Percentiles rank a stretch among this genome's conserved stretches.
phyloP scores from a whole-genome alignment of 2,888 invertebrate species.

The Erebia aethiops region DNA sequence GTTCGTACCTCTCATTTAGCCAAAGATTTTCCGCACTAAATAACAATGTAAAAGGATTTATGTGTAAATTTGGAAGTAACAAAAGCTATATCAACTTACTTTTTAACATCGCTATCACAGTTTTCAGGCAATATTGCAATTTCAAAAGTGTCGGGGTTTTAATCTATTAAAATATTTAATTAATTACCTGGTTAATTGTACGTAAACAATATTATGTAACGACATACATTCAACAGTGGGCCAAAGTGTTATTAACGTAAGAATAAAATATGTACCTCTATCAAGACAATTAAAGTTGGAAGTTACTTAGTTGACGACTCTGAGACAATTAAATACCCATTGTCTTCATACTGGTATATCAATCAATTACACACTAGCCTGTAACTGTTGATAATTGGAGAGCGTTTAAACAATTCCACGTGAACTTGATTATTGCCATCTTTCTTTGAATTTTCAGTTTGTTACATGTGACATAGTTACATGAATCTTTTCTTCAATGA shows the following conservation, averaged over 20 bases:
- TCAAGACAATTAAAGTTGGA: constrained; percentile 13
- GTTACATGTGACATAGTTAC: constrained; percentile 30
- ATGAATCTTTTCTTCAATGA: constrained; percentile 1
- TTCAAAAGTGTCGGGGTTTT: background rate
- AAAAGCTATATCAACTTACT: background rate
- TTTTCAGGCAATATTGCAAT: background rate
- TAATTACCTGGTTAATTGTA: background rate
- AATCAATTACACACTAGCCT: constrained; percentile 15
- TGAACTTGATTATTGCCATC: constrained; percentile 26
- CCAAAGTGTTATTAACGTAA: constrained; percentile 2
- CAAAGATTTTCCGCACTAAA: constrained; percentile 43
- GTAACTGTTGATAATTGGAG: constrained; percentile 13
- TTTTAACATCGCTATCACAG: background rate
- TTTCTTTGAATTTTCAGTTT: constrained; percentile 24
- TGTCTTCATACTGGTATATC: constrained; percentile 18
- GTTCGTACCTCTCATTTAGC: constrained; percentile 51
- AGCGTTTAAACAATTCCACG: constrained; percentile 35
- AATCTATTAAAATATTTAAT: too few relatives aligned
- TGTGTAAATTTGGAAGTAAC: constrained; percentile 20
- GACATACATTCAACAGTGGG: background rate
- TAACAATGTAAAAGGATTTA: constrained; percentile 35
- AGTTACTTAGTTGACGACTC: background rate
- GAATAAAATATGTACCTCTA: constrained; percentile 4
- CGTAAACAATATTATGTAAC: constrained; percentile 13
- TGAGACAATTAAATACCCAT: constrained; percentile 28